Conservation (phyloP, 1,140 invertebrate species). For the Cheumatopsyche charites region DNA sequence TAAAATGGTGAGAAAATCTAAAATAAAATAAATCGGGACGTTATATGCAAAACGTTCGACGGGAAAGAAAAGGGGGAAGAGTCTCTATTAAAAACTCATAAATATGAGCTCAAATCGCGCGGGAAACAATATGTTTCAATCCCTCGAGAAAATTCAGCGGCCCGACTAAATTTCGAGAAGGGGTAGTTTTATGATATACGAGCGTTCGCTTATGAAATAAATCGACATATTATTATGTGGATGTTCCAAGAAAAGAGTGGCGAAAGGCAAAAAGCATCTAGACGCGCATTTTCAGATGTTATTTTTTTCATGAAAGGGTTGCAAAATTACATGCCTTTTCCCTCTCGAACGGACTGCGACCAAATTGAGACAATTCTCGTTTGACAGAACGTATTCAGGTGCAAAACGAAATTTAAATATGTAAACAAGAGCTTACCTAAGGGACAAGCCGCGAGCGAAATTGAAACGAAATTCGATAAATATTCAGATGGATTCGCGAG, state of each 20-base stretch:
- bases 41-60: conserved; percentile 38
- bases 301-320: conserved; percentile 13
- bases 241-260: background rate
- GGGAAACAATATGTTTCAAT: conserved; percentile 49
- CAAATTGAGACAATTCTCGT: too few species aligned
- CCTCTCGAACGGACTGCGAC: too few species aligned
- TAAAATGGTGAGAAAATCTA: background rate
- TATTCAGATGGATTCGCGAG: too few species aligned
- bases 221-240: conserved; percentile 34
- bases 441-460: too few species aligned
- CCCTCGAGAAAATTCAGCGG: conserved; percentile 42
- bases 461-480: too few species aligned
- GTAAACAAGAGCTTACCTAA: too few species aligned
- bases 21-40: conserved; percentile 14
- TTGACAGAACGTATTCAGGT: too few species aligned
- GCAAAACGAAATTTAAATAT: too few species aligned
- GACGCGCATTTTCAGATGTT: background rate
- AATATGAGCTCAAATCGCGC: conserved; percentile 45
- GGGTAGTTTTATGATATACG: conserved; percentile 40
- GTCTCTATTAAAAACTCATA: conserved; percentile 46
- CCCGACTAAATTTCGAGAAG: conserved; percentile 30
- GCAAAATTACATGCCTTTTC: background rate
- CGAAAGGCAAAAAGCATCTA: background rate
- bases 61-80: background rate
- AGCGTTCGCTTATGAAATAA: conserved; percentile 40